Evolutionary conservation across 2,113 vertebrate species (phyloP), one percentile per base, ranked within the genome.

Genomic region (Apistogramma diplotaenia): DNA sequence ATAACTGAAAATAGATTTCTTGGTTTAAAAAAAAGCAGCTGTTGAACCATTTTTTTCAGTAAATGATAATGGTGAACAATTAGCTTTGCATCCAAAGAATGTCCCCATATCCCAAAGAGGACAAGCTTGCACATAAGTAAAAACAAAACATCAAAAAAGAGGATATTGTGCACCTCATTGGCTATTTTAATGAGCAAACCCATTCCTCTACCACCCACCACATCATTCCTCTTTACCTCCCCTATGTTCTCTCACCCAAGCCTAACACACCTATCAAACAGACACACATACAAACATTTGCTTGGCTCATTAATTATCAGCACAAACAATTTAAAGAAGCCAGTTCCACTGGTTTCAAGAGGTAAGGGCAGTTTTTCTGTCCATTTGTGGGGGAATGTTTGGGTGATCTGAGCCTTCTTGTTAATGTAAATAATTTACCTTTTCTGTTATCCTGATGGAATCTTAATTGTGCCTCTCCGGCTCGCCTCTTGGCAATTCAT

Each of bases 381-480:
- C 82, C 80, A 84, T 92, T 92, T 89, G 84, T 81, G 67, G 78
- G 77, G 83, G 73, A 85, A 84, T 87, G 87, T 94, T 93, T 85
- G 80, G 91, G 86, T 37, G 87, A 89, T 89, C 88, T 57, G 43
- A 84, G 86, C 74, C 76, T 73, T 77, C 92, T 93, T 76, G 87
- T 93, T 95, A 94, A 94, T 94, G 93, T 95, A 95, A 95, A 95
- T 95, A 94, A 95, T 95, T 95, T 94, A 94, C 92, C 90, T 93
- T 92, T 93, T 93, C 91, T 91, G 93, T 95, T 95, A 95, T 95
- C 95, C 94, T 95, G 95, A 95, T 93, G 92, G 94, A 94, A 96
- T 96, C 95, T 96, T 96, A 96, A 96, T 96, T 95, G 93, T 82
- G 89, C 91, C 89, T 94, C 93, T 93, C 87, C 53, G 23, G 90